phyloP scores from a whole-genome alignment of 2,797 vertebrate genomes.

The Cyclopterus lumpus region DNA sequence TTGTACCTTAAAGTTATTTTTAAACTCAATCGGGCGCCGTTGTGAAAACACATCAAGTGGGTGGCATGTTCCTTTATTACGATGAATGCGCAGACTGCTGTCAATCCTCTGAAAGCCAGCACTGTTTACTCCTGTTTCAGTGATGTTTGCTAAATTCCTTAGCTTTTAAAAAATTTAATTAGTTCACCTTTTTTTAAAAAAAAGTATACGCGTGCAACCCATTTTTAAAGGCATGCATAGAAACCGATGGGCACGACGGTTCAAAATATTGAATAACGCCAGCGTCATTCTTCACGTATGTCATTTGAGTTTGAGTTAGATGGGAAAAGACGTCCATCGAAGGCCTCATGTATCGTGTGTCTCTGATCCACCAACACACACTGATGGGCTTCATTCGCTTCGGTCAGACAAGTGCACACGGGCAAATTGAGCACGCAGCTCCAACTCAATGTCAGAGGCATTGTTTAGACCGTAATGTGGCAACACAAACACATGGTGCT shows the following conservation, averaged over 20 bases:
- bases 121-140: background rate
- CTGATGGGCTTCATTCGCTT: slow-evolving; percentile 56
- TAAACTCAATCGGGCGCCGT: too few species aligned
- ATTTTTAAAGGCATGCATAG: background rate
- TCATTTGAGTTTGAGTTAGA: slow-evolving; percentile 30
- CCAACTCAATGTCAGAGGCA: slow-evolving; percentile 50
- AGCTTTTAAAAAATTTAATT: background rate
- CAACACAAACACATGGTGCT: slow-evolving; percentile 70
- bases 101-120: background rate
- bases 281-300: slow-evolving; percentile 7
- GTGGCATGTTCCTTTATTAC: background rate
- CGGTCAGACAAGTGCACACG: slow-evolving; percentile 48
- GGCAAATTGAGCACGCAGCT: slow-evolving; percentile 19
- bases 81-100: background rate
- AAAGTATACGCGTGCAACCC: background rate
- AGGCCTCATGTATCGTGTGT: slow-evolving; percentile 9
- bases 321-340: slow-evolving; percentile 19
- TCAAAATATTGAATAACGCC: slow-evolving; percentile 2
- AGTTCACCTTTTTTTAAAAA: background rate
- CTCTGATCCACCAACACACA: slow-evolving; percentile 40
- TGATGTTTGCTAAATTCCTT: too few species aligned
- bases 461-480: slow-evolving; percentile 58
- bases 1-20: background rate
- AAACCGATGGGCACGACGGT: background rate
- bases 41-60: too few species aligned